Conservation (phyloP, 2,888 invertebrate genomes). For the Gastracanthus pulcherrimus region DNA sequence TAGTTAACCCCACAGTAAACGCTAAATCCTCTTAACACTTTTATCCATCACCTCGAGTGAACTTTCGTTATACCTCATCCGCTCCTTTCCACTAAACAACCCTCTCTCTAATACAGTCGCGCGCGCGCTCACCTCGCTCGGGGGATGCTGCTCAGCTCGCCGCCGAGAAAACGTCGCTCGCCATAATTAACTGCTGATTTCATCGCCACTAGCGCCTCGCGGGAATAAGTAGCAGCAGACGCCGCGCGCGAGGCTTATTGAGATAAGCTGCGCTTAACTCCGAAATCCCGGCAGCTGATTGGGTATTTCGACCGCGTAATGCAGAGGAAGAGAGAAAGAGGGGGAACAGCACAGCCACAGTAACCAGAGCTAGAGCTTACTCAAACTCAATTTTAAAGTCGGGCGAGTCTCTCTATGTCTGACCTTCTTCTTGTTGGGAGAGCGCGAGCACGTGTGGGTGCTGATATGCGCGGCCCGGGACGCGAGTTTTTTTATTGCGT, state of each 20-base stretch:
- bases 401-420: slow-evolving; percentile 15
- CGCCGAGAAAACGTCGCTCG: slow-evolving; percentile 28
- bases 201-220: slow-evolving; percentile 24
- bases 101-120: too few relatives aligned
- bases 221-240: not conserved
- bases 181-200: slow-evolving; percentile 55
- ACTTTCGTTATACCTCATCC: not conserved
- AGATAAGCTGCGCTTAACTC: slow-evolving; percentile 64
- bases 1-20: too few relatives aligned
- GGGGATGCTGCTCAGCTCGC: not conserved
- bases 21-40: too few relatives aligned
- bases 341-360: too few relatives aligned
- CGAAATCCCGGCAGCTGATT: slow-evolving; percentile 66
- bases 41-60: too few relatives aligned
- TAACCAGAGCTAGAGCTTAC: slow-evolving; percentile 56
- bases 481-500: not conserved
- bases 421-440: not conserved
- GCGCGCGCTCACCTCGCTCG: too few relatives aligned
- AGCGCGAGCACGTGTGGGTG: not conserved
- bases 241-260: slow-evolving; percentile 58
- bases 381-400: slow-evolving; percentile 58
- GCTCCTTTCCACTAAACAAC: not conserved
- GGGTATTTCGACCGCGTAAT: slow-evolving; percentile 65
- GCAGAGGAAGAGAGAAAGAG: slow-evolving; percentile 39
- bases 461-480: not conserved